Conservation (phyloP, 2,797 vertebrate genomes). For the Characodon lateralis region DNA sequence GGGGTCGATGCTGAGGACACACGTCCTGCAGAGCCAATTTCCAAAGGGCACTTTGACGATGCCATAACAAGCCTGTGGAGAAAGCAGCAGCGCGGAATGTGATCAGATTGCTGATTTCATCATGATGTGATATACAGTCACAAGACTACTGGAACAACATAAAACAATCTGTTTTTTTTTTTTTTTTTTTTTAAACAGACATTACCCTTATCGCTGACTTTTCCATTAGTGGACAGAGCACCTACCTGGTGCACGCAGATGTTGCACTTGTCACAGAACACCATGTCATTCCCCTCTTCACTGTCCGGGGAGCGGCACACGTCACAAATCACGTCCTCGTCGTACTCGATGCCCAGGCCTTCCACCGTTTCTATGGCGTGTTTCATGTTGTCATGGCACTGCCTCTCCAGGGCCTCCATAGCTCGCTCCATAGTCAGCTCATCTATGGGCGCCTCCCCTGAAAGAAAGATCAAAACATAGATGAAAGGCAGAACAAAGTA, state of each 20-base stretch:
- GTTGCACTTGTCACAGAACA: constrained; percentile 99
- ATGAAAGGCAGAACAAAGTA: background rate
- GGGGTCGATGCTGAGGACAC: constrained; percentile 91
- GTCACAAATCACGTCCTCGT: constrained; percentile 97
- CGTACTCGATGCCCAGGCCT: constrained; percentile 95
- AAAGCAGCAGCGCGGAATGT: background rate
- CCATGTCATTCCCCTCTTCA: constrained; percentile 99
- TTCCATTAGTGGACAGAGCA: background rate
- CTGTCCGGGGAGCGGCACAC: constrained; percentile 97
- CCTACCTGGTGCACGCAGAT: constrained; percentile 98
- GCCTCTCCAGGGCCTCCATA: constrained; percentile 92
- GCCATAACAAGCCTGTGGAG: constrained; percentile 92
- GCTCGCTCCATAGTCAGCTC: constrained; percentile 94
- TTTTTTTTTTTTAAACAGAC: background rate
- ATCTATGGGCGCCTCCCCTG: constrained; percentile 88
- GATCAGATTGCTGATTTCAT: background rate
- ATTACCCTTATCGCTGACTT: background rate
- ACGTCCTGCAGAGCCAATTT: constrained; percentile 97
- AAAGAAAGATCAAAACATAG: constrained; percentile 6
- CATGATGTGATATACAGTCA: background rate
- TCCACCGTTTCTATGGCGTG: constrained; percentile 98
- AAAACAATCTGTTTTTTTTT: too few relatives aligned
- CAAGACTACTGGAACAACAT: background rate
- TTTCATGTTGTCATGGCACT: constrained; percentile 96
- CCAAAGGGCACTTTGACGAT: constrained; percentile 97